phyloP scores from a whole-genome alignment of 1,140 invertebrate species.

The Brachionus calyciflorus region DNA sequence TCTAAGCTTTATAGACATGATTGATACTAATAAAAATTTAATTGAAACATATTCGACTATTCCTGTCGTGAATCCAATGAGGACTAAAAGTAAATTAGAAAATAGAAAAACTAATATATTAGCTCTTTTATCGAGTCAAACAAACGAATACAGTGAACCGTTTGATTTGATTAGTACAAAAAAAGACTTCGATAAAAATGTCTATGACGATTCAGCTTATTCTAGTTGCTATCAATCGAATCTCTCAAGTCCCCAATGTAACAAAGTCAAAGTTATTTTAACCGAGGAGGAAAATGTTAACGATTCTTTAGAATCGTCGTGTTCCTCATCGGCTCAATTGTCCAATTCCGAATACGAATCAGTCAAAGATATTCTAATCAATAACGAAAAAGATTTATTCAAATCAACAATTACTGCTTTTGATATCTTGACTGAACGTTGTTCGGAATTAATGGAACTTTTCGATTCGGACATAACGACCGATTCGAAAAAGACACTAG shows the following conservation, averaged over 20 bases:
- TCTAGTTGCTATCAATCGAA: conserved; percentile 15
- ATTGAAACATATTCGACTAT: conserved; percentile 9
- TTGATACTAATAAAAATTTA: conserved; percentile 11
- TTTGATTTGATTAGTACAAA: conserved; percentile 6
- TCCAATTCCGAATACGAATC: conserved; percentile 8
- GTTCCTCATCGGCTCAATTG: background rate
- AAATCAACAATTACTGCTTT: conserved; percentile 22
- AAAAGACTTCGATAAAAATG: background rate
- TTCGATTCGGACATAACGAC: background rate
- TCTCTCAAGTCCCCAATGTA: background rate
- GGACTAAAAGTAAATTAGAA: background rate
- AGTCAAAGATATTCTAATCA: background rate
- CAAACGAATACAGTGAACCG: conserved; percentile 21
- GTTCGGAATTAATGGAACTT: conserved; percentile 21
- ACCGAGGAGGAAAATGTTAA: background rate
- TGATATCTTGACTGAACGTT: conserved; percentile 10
- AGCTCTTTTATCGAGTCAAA: background rate
- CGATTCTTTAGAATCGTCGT: conserved; percentile 2
- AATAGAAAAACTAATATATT: background rate
- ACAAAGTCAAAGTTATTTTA: conserved; percentile 7
- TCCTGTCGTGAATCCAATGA: background rate
- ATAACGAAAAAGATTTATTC: conserved; percentile 22
- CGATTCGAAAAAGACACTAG: background rate
- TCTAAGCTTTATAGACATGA: background rate
- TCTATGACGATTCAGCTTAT: conserved; percentile 22